Conservation (phyloP, 2,113 vertebrate genomes). For the Erythrocercus mccallii region DNA sequence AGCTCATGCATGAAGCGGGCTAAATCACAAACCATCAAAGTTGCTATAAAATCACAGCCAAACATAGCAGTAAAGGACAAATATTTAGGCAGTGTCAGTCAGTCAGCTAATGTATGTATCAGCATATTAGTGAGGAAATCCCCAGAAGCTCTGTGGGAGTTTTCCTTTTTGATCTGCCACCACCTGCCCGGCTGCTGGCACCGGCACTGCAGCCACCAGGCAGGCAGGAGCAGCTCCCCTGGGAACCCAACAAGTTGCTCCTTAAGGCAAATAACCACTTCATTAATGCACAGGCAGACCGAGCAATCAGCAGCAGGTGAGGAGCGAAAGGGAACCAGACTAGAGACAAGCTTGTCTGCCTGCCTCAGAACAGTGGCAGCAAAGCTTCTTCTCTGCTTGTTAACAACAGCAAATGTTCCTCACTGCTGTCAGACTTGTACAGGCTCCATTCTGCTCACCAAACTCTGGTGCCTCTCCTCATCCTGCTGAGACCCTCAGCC, state of each 20-base stretch:
- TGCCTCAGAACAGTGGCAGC: neutral
- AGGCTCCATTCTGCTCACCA: neutral
- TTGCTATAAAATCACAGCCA: constrained; percentile 42
- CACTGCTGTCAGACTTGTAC: neutral
- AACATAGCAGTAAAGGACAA: constrained; percentile 56
- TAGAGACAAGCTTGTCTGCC: neutral
- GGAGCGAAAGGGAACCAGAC: neutral
- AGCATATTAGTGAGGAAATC: constrained; percentile 63
- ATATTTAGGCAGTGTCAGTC: constrained; percentile 63
- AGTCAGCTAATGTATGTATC: constrained; percentile 53
- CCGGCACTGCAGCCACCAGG: neutral
- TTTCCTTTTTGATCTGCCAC: constrained; percentile 55
- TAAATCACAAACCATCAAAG: constrained; percentile 46
- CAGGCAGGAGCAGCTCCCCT: neutral
- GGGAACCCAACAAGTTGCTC: neutral
- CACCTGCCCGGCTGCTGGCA: constrained; percentile 52
- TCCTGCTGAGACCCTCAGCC: constrained; percentile 17
- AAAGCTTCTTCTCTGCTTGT: neutral
- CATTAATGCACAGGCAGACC: constrained; percentile 2
- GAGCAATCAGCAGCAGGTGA: neutral
- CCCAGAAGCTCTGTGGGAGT: constrained; percentile 52
- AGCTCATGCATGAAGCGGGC: neutral
- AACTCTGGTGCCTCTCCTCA: neutral
- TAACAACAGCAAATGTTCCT: neutral
- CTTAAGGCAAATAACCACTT: constrained; percentile 34